Percentiles rank a stretch among this genome's conserved stretches.
Evolutionary conservation across 1,140 invertebrate genomes (phyloP).

Genomic region (Drosophila grimshawi): DNA sequence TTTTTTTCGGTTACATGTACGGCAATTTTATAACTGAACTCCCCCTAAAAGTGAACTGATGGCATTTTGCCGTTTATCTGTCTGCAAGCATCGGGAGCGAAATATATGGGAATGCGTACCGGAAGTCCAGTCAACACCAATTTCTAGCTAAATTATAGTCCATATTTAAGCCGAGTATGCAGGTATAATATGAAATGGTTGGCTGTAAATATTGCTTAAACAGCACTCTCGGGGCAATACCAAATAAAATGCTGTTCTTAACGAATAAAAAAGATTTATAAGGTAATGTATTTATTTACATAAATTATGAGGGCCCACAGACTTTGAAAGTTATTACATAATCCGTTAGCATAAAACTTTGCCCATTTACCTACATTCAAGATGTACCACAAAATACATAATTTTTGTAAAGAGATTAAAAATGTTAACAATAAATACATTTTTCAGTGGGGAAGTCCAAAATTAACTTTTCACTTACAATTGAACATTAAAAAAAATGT

Average conservation of each 20-base stretch:
- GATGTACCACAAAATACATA: not conserved
- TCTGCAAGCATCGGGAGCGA: slow-evolving; percentile 13
- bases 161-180: slow-evolving; percentile 7
- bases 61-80: slow-evolving; percentile 63
- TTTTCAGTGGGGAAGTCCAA: too few species aligned
- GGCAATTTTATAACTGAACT: slow-evolving; percentile 68
- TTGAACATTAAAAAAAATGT: not conserved
- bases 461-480: not conserved
- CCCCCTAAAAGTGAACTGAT: slow-evolving; percentile 26
- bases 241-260: not conserved
- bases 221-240: not conserved
- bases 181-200: not conserved
- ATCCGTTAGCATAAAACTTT: not conserved
- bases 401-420: not conserved
- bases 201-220: not conserved
- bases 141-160: slow-evolving; percentile 34
- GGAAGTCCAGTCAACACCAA: slow-evolving; percentile 41
- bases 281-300: not conserved
- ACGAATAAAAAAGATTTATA: not conserved
- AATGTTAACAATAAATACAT: not conserved
- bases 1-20: slow-evolving; percentile 57
- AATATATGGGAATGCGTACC: slow-evolving; percentile 12
- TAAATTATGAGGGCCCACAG: not conserved
- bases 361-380: not conserved
- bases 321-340: not conserved